phyloP scores from a whole-genome alignment of 2,113 vertebrate genomes.

The Struthidea cinerea region DNA sequence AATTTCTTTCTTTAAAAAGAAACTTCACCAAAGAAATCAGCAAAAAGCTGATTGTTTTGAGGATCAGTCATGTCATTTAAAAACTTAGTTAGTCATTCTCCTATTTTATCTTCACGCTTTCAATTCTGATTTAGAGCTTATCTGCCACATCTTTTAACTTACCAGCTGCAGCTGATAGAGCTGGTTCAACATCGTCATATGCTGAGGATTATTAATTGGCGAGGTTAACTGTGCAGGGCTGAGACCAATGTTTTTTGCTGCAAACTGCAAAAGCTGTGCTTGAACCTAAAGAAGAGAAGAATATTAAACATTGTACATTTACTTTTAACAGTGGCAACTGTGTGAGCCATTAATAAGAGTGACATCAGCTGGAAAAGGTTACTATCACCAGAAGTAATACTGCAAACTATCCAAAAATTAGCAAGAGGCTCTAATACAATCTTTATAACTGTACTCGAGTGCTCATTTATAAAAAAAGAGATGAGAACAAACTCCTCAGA shows the following conservation, averaged over 20 bases:
- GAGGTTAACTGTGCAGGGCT: conserved; percentile 99
- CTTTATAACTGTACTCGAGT: background rate
- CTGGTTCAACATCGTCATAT: conserved; percentile 99
- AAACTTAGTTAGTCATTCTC: background rate
- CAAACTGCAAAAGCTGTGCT: conserved; percentile 99
- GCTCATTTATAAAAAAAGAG: background rate
- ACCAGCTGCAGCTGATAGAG: conserved; percentile 99
- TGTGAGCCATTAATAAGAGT: background rate
- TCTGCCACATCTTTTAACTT: conserved; percentile 54
- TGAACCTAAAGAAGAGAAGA: conserved; percentile 83
- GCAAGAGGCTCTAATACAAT: background rate
- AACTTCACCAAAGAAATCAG: background rate
- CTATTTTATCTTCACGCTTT: background rate
- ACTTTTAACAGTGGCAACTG: background rate
- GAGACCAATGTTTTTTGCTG: conserved; percentile 99
- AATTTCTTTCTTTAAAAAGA: background rate
- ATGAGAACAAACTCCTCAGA: background rate
- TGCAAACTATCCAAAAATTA: background rate
- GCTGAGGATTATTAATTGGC: conserved; percentile 99
- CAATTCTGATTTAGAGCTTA: background rate
- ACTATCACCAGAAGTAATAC: background rate
- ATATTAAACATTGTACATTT: background rate
- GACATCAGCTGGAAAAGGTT: background rate
- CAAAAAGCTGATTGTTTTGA: background rate
- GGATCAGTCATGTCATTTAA: background rate